phyloP scores from a whole-genome alignment of 2,888 invertebrate species.

The Cerastis rubricosa region DNA sequence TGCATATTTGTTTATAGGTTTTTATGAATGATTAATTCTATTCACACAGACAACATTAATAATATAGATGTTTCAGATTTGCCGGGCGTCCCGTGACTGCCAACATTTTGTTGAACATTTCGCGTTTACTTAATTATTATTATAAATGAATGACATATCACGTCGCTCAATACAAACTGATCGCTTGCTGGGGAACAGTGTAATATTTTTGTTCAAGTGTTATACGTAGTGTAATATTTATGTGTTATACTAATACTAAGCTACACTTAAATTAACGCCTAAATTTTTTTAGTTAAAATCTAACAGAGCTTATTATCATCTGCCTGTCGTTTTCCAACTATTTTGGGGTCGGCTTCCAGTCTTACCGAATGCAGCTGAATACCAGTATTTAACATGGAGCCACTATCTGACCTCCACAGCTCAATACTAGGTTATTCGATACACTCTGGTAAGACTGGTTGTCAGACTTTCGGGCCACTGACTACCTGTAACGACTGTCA shows the following conservation, averaged over 20 bases:
- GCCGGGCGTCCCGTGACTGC: no score
- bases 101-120: neutral
- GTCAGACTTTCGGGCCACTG: neutral
- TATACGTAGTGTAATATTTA: neutral
- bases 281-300: neutral
- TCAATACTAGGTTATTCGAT: no score
- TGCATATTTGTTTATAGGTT: no score
- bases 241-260: neutral
- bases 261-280: neutral
- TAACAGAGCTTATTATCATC: neutral
- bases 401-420: neutral
- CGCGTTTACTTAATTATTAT: slow-evolving; percentile 15
- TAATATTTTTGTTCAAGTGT: neutral
- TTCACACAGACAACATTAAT: no score
- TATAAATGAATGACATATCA: slow-evolving; percentile 29
- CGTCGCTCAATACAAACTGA: slow-evolving; percentile 21
- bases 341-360: neutral
- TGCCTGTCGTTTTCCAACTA: neutral
- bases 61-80: no score
- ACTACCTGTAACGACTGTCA: neutral
- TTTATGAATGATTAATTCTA: no score
- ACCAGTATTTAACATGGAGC: neutral
- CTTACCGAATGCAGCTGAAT: neutral
- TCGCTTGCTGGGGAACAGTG: neutral
- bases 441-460: neutral